Evolutionary conservation across 2,113 vertebrate genomes (phyloP).

Genomic region (Elgaria multicarinata): DNA sequence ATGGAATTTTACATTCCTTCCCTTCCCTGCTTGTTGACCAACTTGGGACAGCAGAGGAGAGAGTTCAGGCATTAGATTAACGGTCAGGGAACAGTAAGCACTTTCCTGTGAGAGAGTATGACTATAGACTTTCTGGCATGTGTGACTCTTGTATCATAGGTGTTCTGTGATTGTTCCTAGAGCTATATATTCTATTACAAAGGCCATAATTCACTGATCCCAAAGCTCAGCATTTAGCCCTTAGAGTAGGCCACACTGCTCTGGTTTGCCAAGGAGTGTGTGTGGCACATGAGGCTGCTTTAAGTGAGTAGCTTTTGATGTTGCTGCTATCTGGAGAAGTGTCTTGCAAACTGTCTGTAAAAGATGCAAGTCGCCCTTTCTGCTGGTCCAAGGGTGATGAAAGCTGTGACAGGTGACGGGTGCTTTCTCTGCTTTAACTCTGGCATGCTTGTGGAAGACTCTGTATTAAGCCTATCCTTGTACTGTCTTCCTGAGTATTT

Average conservation of each 20-base stretch:
- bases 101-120: slow-evolving; percentile 15
- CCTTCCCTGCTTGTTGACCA: slow-evolving; percentile 6
- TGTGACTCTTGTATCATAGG: neutral
- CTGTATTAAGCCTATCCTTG: slow-evolving; percentile 54
- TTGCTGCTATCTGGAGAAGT: slow-evolving; percentile 18
- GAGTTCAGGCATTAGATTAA: slow-evolving; percentile 14
- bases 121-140: slow-evolving; percentile 41
- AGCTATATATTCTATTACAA: neutral
- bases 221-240: neutral
- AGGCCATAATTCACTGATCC: neutral
- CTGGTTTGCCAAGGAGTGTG: slow-evolving; percentile 20
- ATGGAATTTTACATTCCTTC: neutral
- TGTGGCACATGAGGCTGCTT: rapidly evolving
- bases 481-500: slow-evolving; percentile 24
- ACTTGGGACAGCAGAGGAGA: neutral
- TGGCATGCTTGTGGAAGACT: slow-evolving; percentile 35
- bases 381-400: neutral
- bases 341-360: neutral
- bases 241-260: neutral
- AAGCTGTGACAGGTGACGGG: neutral
- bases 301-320: neutral
- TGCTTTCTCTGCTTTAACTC: slow-evolving; percentile 43
- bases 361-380: neutral
- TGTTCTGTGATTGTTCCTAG: neutral
- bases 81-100: neutral